phyloP scores from a whole-genome alignment of 2,113 vertebrate species.

The Esox niger region DNA sequence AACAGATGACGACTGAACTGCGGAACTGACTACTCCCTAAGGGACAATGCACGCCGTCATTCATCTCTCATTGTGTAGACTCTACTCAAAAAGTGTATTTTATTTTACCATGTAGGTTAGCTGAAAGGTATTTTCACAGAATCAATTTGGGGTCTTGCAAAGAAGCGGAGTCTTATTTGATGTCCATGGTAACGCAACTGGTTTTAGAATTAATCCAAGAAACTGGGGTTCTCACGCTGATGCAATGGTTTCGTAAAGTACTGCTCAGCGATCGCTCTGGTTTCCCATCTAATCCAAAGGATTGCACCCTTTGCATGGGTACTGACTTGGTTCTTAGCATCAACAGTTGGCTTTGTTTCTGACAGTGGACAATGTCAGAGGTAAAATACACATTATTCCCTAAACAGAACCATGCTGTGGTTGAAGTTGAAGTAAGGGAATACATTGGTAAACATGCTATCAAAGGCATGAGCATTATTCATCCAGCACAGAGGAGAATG shows the following conservation, averaged over 20 bases:
- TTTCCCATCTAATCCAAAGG: neutral
- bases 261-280: neutral
- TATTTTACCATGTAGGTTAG: no score
- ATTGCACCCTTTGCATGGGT: neutral
- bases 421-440: conserved; percentile 15
- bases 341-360: neutral
- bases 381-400: neutral
- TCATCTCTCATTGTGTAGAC: no score
- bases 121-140: no score
- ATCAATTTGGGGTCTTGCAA: neutral
- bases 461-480: conserved; percentile 13
- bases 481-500: conserved; percentile 22
- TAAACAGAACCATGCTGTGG: neutral
- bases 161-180: neutral
- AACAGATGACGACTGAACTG: neutral
- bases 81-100: no score
- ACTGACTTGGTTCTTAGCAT: neutral
- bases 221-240: neutral
- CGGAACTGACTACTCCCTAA: neutral
- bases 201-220: neutral
- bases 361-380: neutral
- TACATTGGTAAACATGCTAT: conserved; percentile 1
- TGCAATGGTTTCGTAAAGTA: neutral
- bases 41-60: neutral
- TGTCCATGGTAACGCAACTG: neutral